These are phyloP conservation scores for Megaustenia siamemsis DNA, from an alignment of 2,888 invertebrate genomes.

Conservation along the genomic window DNA sequence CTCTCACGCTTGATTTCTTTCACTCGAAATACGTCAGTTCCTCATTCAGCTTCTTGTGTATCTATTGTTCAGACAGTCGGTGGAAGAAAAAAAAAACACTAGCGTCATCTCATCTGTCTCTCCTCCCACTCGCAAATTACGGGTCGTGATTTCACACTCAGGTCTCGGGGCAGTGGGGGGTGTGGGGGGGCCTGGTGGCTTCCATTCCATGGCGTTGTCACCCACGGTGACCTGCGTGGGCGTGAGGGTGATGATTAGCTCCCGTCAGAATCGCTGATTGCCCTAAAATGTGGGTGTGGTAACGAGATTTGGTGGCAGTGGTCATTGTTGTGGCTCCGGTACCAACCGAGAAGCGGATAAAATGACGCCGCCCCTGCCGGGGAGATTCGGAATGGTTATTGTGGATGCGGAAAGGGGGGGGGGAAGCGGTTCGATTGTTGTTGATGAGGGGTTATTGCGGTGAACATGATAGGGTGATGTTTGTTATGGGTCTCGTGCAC, in stretches of 20 bases:
- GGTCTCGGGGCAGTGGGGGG: background rate
- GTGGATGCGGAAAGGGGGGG: background rate
- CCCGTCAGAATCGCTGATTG: constrained; percentile 1
- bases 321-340: background rate
- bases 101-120: constrained; percentile 22
- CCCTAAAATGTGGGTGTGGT: background rate
- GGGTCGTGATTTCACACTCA: constrained; percentile 33
- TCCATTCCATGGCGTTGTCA: background rate
- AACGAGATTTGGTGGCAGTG: background rate
- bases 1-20: too few species aligned
- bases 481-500: background rate
- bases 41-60: background rate
- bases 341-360: constrained; percentile 15
- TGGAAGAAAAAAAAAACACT: background rate
- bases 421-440: constrained; percentile 19
- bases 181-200: background rate
- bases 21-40: background rate
- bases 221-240: background rate
- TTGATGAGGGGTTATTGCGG: background rate
- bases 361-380: background rate
- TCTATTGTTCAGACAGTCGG: background rate
- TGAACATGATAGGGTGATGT: constrained; percentile 24
- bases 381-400: constrained; percentile 3
- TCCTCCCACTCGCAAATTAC: constrained; percentile 30
- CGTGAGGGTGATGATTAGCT: constrained; percentile 34